Conservation (phyloP, 1,140 invertebrate genomes). For the Octopus sinensis region DNA sequence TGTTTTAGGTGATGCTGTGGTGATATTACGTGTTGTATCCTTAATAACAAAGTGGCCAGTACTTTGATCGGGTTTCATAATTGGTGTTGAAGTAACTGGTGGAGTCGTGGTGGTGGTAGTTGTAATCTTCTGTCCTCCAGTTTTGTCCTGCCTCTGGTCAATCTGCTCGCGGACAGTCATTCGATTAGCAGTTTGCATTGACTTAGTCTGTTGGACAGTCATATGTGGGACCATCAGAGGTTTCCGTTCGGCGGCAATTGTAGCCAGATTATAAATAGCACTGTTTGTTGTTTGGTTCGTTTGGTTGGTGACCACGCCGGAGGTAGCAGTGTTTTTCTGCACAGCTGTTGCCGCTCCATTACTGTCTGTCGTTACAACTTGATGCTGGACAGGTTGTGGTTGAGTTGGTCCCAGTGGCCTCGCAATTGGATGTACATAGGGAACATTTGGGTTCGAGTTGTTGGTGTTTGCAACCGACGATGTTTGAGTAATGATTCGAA, state of each 20-base stretch:
- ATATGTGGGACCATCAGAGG: conserved; percentile 43
- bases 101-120: background rate
- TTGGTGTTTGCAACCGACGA: conserved; percentile 13
- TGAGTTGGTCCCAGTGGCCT: conserved; percentile 9
- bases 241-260: conserved; percentile 50
- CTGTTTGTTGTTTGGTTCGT: conserved; percentile 62
- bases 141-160: conserved; percentile 22
- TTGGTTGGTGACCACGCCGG: conserved; percentile 24
- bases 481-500: conserved; percentile 32
- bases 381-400: background rate
- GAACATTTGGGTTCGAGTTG: background rate
- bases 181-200: conserved; percentile 17
- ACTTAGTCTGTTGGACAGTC: conserved; percentile 25
- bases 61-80: background rate
- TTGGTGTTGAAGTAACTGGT: background rate
- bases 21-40: background rate
- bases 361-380: background rate
- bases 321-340: background rate
- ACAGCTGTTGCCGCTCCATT: background rate
- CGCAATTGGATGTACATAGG: conserved; percentile 1
- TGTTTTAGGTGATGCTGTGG: background rate
- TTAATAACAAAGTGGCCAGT: background rate
- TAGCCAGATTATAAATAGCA: conserved; percentile 53
- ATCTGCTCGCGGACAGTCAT: conserved; percentile 23
- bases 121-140: background rate